A percentile compares a stretch with the other conserved stretches of the same genome.
Conservation (phyloP, 1,140 invertebrate species). For the Drosophila watanabei region DNA sequence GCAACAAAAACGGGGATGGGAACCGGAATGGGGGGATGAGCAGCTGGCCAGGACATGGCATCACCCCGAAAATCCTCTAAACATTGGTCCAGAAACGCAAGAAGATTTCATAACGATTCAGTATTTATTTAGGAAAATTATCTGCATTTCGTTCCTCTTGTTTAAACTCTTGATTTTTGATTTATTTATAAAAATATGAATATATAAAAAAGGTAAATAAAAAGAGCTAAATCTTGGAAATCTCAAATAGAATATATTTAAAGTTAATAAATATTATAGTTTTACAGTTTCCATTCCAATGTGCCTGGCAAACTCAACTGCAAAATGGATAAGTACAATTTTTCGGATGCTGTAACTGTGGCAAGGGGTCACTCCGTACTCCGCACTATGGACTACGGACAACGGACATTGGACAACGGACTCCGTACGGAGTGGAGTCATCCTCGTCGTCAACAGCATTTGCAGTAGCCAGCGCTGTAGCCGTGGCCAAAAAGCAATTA, state of each 20-base stretch:
- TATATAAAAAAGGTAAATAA: neutral
- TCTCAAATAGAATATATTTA: no score
- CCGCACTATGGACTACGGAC: neutral
- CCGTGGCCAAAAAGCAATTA: constrained; percentile 82
- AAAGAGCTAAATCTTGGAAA: no score
- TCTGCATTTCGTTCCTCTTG: neutral
- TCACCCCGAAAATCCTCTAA: neutral
- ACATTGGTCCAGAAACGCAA: constrained; percentile 2
- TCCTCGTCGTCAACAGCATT: constrained; percentile 10
- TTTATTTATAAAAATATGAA: neutral
- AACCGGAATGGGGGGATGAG: neutral
- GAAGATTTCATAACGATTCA: neutral
- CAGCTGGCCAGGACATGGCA: constrained; percentile 24
- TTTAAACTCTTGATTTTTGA: neutral
- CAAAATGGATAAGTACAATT: constrained; percentile 57
- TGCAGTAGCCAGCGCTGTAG: constrained; percentile 43
- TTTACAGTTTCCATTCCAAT: neutral
- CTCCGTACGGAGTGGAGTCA: constrained; percentile 18
- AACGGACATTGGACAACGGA: neutral
- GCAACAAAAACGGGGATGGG: constrained; percentile 42
- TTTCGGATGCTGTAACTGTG: constrained; percentile 56
- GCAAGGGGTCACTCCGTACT: constrained; percentile 5
- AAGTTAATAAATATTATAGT: neutral
- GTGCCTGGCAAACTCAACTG: constrained; percentile 13
- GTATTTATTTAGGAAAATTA: neutral